A percentile compares a stretch with the other conserved stretches of the same genome.
These are phyloP conservation scores for Mya arenaria DNA, from an alignment of 1,140 invertebrate species.

Conservation along the genomic window DNA sequence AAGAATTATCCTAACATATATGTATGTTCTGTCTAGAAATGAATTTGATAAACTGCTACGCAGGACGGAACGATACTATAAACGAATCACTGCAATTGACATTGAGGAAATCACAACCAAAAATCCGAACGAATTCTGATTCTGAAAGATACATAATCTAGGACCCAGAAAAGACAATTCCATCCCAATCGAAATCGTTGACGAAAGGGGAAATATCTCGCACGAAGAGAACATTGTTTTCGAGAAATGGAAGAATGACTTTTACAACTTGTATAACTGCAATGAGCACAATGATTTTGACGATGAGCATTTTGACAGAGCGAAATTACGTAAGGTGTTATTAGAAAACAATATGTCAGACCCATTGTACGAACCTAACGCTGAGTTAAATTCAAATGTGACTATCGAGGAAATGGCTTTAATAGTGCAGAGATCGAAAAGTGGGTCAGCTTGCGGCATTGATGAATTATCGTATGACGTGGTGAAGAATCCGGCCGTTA, in stretches of 20 bases:
- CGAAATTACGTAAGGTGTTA: slow-evolving; percentile 25
- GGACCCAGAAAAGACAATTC: slow-evolving; percentile 27
- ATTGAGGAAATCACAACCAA: slow-evolving; percentile 30
- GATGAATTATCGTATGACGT: slow-evolving; percentile 35
- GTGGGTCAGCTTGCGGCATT: slow-evolving; percentile 5
- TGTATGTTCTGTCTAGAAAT: slow-evolving; percentile 7
- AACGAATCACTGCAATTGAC: neutral
- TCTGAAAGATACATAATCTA: slow-evolving; percentile 27
- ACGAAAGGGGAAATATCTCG: neutral
- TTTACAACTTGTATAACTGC: slow-evolving; percentile 42
- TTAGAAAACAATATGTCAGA: slow-evolving; percentile 43
- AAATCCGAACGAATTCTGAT: slow-evolving; percentile 54
- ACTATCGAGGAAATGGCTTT: slow-evolving; percentile 26
- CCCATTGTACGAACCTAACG: slow-evolving; percentile 38
- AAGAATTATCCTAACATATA: no score
- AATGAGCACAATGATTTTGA: slow-evolving; percentile 37
- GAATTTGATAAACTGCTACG: slow-evolving; percentile 35
- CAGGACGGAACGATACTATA: slow-evolving; percentile 30
- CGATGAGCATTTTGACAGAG: neutral
- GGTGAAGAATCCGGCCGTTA: slow-evolving; percentile 29
- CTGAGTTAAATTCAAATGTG: slow-evolving; percentile 22
- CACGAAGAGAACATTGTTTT: slow-evolving; percentile 4
- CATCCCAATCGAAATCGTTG: slow-evolving; percentile 6
- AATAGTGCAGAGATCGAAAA: slow-evolving; percentile 32
- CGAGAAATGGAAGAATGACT: slow-evolving; percentile 19